Conservation (phyloP, 1,140 invertebrate species). For the Drosophila jambulina region DNA sequence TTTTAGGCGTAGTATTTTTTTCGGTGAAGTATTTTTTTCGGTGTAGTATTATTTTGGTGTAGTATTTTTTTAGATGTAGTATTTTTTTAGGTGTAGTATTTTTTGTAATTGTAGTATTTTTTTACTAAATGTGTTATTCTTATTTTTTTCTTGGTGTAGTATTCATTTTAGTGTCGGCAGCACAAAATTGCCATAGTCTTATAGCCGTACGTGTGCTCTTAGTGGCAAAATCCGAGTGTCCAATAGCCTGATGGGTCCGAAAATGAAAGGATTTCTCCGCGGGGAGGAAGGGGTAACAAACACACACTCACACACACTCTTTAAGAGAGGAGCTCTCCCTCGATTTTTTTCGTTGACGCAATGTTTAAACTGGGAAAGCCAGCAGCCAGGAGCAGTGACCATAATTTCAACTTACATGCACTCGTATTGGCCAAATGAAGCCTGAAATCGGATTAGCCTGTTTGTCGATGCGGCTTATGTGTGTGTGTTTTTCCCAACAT, state of each 20-base stretch:
- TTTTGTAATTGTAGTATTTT: too few relatives aligned
- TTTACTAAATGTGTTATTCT: too few relatives aligned
- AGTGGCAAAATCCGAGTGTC: slow-evolving; percentile 11
- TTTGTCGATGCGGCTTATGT: slow-evolving; percentile 19
- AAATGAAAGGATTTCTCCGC: slow-evolving; percentile 3
- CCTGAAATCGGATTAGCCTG: slow-evolving; percentile 22
- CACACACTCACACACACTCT: not conserved
- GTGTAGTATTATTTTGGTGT: too few relatives aligned
- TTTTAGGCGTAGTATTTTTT: too few relatives aligned
- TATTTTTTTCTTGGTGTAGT: not conserved
- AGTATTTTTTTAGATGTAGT: too few relatives aligned
- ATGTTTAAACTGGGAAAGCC: slow-evolving; percentile 7
- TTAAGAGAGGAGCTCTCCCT: not conserved
- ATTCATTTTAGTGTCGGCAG: slow-evolving; percentile 2
- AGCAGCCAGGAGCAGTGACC: slow-evolving; percentile 3
- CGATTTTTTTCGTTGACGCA: not conserved
- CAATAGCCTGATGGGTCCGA: slow-evolving; percentile 11
- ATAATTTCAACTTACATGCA: slow-evolving; percentile 25
- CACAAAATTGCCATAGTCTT: slow-evolving; percentile 18
- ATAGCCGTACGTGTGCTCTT: slow-evolving; percentile 15
- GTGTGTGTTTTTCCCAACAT: not conserved
- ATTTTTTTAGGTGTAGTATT: too few relatives aligned
- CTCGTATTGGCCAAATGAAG: slow-evolving; percentile 23
- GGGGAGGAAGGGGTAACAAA: not conserved
- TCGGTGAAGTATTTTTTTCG: too few relatives aligned